A percentile compares a stretch with the other conserved stretches of the same genome.
phyloP scores from a whole-genome alignment of 2,797 vertebrate species.

The Lacerta agilis region DNA sequence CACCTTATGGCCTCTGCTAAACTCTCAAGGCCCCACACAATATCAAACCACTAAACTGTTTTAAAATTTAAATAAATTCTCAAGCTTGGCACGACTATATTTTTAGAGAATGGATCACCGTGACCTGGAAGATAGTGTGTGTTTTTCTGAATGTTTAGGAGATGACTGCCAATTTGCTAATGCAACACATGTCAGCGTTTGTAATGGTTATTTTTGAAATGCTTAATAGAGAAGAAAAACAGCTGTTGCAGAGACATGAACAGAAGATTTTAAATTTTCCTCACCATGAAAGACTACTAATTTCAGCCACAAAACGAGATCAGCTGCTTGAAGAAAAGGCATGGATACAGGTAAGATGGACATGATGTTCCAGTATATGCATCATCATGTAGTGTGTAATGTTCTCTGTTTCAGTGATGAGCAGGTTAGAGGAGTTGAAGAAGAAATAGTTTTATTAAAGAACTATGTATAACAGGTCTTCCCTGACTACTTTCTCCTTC shows the following conservation, averaged over 20 bases:
- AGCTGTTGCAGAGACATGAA: background rate
- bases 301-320: slow-evolving; percentile 13
- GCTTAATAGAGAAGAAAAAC: slow-evolving; percentile 10
- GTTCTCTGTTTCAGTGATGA: too few species aligned
- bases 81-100: background rate
- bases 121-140: background rate
- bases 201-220: background rate
- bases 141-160: background rate
- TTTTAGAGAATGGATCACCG: background rate
- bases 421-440: too few species aligned
- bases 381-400: background rate
- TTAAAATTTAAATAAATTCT: background rate
- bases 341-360: slow-evolving; percentile 28
- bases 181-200: background rate
- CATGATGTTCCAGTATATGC: background rate
- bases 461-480: too few species aligned
- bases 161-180: background rate
- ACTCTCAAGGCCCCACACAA: background rate
- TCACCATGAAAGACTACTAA: background rate
- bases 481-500: too few species aligned
- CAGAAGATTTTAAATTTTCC: slow-evolving; percentile 9
- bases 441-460: too few species aligned
- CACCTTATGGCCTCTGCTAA: background rate
- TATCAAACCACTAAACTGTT: background rate
- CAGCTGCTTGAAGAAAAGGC: slow-evolving; percentile 28